A percentile compares a stretch with the other conserved stretches of the same genome.
Evolutionary conservation across 2,797 vertebrate genomes (phyloP).

Genomic region (Cephalopachus bancanus): DNA sequence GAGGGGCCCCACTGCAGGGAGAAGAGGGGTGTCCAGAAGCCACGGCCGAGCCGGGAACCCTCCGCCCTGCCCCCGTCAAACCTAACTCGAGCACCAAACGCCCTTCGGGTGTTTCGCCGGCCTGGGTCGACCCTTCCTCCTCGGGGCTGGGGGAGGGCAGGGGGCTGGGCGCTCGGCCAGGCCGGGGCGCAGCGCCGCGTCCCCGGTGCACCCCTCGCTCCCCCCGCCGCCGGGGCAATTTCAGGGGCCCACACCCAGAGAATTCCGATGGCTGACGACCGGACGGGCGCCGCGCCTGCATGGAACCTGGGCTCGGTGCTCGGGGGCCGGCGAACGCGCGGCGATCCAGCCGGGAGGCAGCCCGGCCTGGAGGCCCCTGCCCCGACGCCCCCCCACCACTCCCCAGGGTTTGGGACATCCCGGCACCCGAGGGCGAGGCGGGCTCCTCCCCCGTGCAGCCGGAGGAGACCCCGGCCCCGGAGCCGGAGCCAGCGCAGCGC

Average conservation of each 20-base stretch:
- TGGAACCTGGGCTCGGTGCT: neutral
- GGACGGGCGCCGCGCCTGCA: no score
- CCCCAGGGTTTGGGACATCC: neutral
- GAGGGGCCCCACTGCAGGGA: neutral
- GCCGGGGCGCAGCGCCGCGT: neutral
- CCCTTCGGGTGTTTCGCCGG: neutral
- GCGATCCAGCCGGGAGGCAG: neutral
- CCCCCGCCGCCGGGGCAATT: neutral
- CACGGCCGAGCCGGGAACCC: neutral
- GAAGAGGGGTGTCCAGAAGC: no score
- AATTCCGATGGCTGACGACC: no score
- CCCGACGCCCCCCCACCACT: neutral
- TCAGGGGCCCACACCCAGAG: no score
- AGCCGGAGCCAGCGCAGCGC: neutral
- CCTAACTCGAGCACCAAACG: neutral
- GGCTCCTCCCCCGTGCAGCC: neutral
- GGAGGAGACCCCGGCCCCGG: neutral
- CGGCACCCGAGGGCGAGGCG: neutral
- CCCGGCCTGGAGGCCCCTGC: slow-evolving; percentile 19
- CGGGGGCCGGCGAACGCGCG: neutral
- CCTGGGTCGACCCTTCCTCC: neutral
- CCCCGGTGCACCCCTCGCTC: neutral
- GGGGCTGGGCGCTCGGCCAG: neutral
- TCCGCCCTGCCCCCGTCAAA: neutral
- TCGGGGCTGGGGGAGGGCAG: neutral